Evolutionary conservation across 1,140 invertebrate species (phyloP).

Genomic region (Bombus fervidus): DNA sequence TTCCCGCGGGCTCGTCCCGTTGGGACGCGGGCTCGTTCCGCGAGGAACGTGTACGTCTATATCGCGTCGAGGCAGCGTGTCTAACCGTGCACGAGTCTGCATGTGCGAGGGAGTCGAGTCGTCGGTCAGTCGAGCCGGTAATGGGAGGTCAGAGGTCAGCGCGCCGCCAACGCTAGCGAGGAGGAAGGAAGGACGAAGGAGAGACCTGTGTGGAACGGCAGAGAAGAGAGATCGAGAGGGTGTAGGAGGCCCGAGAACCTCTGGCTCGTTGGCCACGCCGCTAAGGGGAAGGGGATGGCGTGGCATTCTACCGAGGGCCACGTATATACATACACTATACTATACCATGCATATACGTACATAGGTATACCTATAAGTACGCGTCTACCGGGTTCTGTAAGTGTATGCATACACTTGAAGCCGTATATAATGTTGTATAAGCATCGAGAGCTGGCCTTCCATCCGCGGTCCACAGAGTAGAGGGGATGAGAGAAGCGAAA

Average conservation of each 20-base stretch:
- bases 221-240: conserved; percentile 46
- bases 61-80: conserved; percentile 77
- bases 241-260: conserved; percentile 43
- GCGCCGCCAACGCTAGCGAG: conserved; percentile 79
- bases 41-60: conserved; percentile 66
- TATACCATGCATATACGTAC: background rate
- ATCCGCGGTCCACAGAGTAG: background rate
- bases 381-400: conserved; percentile 15
- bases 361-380: conserved; percentile 4
- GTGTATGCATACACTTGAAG: conserved; percentile 58
- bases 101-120: conserved; percentile 69
- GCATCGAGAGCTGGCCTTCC: conserved; percentile 53
- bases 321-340: background rate
- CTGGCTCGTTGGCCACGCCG: conserved; percentile 39
- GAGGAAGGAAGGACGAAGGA: conserved; percentile 39
- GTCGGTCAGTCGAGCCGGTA: conserved; percentile 74
- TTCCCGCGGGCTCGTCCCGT: conserved; percentile 34
- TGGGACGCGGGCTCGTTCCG: conserved; percentile 13
- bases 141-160: conserved; percentile 82
- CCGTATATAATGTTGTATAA: conserved; percentile 58
- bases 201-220: conserved; percentile 25
- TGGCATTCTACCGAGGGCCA: conserved; percentile 49
- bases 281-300: conserved; percentile 21
- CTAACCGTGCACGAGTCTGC: conserved; percentile 60
- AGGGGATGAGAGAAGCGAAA: conserved; percentile 66